Percentiles rank a stretch among this genome's conserved stretches.
Evolutionary conservation across 1,140 invertebrate species (phyloP).

Genomic region (Drosophila melanica): DNA sequence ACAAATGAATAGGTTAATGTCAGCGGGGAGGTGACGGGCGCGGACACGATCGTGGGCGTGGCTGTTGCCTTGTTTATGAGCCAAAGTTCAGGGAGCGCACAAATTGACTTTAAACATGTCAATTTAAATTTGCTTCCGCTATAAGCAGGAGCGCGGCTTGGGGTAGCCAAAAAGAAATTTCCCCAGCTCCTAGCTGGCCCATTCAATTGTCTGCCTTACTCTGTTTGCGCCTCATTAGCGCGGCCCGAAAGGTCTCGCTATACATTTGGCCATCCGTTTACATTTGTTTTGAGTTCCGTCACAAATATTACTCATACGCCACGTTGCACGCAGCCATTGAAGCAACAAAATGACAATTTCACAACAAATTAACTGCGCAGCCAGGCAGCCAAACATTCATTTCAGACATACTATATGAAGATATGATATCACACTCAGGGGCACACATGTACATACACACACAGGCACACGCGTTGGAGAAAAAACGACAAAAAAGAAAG

Average conservation of each 20-base stretch:
- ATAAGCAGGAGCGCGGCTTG: neutral
- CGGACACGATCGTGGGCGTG: neutral
- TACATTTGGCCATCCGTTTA: conserved; percentile 26
- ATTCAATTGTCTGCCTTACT: conserved; percentile 19
- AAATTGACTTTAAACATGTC: conserved; percentile 82
- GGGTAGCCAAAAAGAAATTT: conserved; percentile 5
- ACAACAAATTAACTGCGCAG: conserved; percentile 79
- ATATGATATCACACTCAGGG: conserved; percentile 55
- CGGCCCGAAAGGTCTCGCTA: conserved; percentile 41
- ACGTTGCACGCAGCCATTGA: conserved; percentile 77
- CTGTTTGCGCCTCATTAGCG: conserved; percentile 64
- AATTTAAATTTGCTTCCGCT: conserved; percentile 52
- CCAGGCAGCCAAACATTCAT: conserved; percentile 59
- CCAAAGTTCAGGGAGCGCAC: conserved; percentile 51
- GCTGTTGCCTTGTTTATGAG: conserved; percentile 59
- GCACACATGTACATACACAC: conserved; percentile 20
- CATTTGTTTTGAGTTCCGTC: conserved; percentile 36
- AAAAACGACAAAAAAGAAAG: conserved; percentile 39
- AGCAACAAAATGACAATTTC: conserved; percentile 80
- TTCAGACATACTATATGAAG: conserved; percentile 35
- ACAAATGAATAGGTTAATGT: conserved; percentile 83
- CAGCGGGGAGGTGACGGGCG: conserved; percentile 17
- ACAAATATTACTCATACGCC: conserved; percentile 80
- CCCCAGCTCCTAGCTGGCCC: conserved; percentile 14
- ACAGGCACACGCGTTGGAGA: conserved; percentile 13